These are phyloP conservation scores for Syrmaticus mikado DNA, from an alignment of 2,113 vertebrate species.

Conservation along the genomic window DNA sequence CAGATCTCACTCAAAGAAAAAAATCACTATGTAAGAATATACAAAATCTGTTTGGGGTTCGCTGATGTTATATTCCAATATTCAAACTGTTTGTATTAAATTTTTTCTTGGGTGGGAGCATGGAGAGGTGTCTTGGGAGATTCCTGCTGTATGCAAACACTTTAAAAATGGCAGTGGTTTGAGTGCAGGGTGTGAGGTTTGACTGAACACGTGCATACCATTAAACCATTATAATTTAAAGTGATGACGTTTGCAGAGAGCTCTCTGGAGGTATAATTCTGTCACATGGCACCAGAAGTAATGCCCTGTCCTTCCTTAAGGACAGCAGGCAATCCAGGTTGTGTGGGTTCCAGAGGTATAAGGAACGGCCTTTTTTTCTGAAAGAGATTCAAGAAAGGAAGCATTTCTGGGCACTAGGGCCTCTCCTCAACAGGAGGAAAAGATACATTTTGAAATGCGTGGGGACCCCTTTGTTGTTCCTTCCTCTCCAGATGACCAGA, in stretches of 20 bases:
- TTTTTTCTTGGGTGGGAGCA: accelerated
- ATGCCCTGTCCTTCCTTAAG: neutral
- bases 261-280: neutral
- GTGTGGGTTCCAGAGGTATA: neutral
- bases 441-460: neutral
- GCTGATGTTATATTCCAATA: neutral
- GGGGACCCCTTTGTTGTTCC: neutral
- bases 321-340: neutral
- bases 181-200: accelerated
- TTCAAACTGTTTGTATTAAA: neutral
- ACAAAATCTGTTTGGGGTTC: neutral
- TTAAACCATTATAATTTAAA: neutral
- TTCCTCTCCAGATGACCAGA: neutral
- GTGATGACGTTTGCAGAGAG: neutral
- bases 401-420: neutral
- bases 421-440: neutral
- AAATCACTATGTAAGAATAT: neutral
- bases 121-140: neutral
- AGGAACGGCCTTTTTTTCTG: neutral
- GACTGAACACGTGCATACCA: neutral
- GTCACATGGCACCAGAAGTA: neutral
- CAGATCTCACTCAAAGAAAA: neutral
- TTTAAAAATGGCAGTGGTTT: neutral
- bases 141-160: neutral
- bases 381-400: neutral